Percentiles rank a stretch among this genome's conserved stretches.
Evolutionary conservation across 2,888 invertebrate species (phyloP).

Genomic region (Cerastis rubricosa): DNA sequence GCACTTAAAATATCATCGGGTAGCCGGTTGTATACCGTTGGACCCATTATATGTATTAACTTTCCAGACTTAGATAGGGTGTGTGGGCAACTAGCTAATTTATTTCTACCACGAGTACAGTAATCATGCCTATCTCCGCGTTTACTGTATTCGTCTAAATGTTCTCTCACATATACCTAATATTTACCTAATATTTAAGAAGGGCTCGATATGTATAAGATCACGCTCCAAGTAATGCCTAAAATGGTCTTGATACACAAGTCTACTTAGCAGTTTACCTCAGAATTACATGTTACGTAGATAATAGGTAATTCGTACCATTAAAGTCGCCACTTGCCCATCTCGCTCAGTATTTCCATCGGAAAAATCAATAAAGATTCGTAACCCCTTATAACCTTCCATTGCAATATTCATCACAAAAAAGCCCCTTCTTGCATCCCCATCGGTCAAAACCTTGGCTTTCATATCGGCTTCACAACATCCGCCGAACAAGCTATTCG

Average conservation of each 20-base stretch:
- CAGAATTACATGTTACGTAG: neutral
- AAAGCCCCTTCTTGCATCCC: neutral
- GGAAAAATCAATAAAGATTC: neutral
- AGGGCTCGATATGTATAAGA: neutral
- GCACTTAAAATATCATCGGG: too few species aligned
- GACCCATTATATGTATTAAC: too few species aligned
- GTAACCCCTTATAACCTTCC: neutral
- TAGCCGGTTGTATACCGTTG: too few species aligned
- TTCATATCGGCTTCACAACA: constrained; percentile 13
- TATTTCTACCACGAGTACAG: too few species aligned
- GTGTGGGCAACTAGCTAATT: too few species aligned
- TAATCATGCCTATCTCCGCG: too few species aligned
- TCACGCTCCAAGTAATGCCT: neutral
- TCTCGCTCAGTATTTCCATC: neutral
- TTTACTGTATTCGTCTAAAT: too few species aligned
- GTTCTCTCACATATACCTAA: too few species aligned
- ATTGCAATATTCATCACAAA: neutral
- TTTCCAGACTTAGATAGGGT: too few species aligned
- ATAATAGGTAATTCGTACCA: neutral
- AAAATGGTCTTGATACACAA: too few species aligned
- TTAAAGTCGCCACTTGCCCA: neutral
- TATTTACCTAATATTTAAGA: too few species aligned
- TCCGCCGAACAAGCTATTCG: constrained; percentile 5
- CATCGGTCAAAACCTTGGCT: neutral
- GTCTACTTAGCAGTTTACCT: neutral